Evolutionary conservation across 2,113 vertebrate species (phyloP), one percentile per base, ranked within the genome.

Genomic region (Ranitomeya imitator): DNA sequence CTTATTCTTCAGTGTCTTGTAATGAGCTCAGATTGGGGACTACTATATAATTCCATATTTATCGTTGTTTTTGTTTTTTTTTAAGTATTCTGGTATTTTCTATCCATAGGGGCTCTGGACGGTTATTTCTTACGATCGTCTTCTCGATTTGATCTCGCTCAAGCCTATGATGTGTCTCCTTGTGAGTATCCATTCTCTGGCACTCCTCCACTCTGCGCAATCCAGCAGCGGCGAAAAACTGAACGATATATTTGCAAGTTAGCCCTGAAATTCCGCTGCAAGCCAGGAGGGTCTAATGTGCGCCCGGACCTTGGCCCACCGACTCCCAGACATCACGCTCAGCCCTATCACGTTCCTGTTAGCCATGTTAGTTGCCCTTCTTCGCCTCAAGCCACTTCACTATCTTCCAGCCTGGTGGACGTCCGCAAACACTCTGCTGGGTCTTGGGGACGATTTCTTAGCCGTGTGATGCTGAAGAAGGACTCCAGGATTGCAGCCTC

Each of bases 211-310:
- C 87, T 83, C 51, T 54, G 37, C 55, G 87, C 73, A 7, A 83
- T 88, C n/a, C 80, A 88, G 23, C 71, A 83, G 59, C 26, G 61
- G 0, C 74, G 54, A 11, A 87, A 83, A 45, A 61, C 77, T n/a
- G 85, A 90, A 15, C 80, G 73, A 21, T 90, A 90, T 71, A 90
- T 90, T 26, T 87, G 60, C n/a, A 87, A 87, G 52, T 55, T 90
- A 31, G 89, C 86, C 1, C 80, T 90, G 14, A 86, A 81, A 19
- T 85, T 54, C 31, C 85, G 86, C 51, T 90, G 89, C 37, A 67
- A 65, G 80, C 89, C 87, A 13, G 87, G 87, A 18, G 57, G 21
- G 16, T n/a, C 71, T 15, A 63, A 45, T 57, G 26, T 83, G 31
- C 80, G 21, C 12, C 67, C 87, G 14, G 87, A 88, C 45, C 54